phyloP scores from a whole-genome alignment of 2,113 vertebrate genomes.

The Aspiorhynchus laticeps region DNA sequence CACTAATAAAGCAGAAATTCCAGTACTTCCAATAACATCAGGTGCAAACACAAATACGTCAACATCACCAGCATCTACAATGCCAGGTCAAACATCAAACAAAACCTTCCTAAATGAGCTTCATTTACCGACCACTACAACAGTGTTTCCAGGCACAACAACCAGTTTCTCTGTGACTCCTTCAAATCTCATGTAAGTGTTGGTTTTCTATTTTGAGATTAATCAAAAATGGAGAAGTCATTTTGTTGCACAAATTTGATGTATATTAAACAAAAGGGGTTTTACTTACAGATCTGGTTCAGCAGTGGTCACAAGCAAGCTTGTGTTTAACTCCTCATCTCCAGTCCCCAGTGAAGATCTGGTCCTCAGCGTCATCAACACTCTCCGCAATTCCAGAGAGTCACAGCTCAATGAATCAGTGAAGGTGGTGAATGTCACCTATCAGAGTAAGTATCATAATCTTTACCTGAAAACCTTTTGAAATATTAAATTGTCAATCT shows the following conservation, averaged over 20 bases:
- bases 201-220: background rate
- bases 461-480: too few species aligned
- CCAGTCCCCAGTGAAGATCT: slow-evolving; percentile 31
- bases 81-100: background rate
- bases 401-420: slow-evolving; percentile 9
- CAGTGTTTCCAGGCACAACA: background rate
- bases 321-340: slow-evolving; percentile 33
- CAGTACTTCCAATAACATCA: background rate
- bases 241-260: background rate
- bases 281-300: background rate
- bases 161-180: background rate
- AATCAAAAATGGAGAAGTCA: background rate
- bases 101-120: background rate
- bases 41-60: background rate
- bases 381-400: background rate
- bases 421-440: background rate
- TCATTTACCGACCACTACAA: background rate
- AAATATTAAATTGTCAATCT: too few species aligned
- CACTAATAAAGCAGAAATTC: background rate
- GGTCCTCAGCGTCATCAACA: slow-evolving; percentile 17
- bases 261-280: background rate
- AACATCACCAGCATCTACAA: background rate
- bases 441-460: background rate
- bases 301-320: background rate
- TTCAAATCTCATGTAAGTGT: background rate